Percentiles rank a stretch among this genome's conserved stretches.
Evolutionary conservation across 1,140 invertebrate genomes (phyloP).

Genomic region (Globodera rostochiensis): DNA sequence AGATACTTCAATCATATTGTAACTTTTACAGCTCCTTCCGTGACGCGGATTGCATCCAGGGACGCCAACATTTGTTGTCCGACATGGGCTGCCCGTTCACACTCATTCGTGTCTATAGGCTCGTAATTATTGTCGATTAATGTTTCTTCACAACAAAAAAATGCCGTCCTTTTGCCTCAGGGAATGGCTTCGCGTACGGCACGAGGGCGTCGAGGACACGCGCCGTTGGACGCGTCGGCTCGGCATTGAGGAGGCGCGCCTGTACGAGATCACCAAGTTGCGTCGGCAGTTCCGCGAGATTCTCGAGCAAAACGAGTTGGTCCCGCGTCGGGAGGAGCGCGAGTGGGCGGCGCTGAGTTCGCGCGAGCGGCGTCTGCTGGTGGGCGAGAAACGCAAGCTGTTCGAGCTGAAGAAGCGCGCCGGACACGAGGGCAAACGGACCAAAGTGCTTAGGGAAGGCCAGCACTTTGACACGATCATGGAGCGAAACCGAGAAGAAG

Average conservation of each 20-base stretch:
- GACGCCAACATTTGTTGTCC: slow-evolving; percentile 80
- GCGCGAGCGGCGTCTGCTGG: slow-evolving; percentile 41
- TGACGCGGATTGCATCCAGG: slow-evolving; percentile 70
- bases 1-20: too few species aligned
- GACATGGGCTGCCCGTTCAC: slow-evolving; percentile 94
- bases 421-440: slow-evolving; percentile 32
- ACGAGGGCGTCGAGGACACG: slow-evolving; percentile 43
- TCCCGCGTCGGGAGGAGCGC: slow-evolving; percentile 18
- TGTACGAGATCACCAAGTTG: slow-evolving; percentile 50
- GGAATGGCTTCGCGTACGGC: slow-evolving; percentile 41
- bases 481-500: slow-evolving; percentile 26
- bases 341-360: slow-evolving; percentile 45
- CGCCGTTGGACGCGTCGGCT: slow-evolving; percentile 40
- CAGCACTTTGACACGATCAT: slow-evolving; percentile 49
- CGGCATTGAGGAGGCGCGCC: slow-evolving; percentile 49
- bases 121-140: not conserved
- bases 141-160: not conserved
- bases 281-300: slow-evolving; percentile 43
- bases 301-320: slow-evolving; percentile 43
- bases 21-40: slow-evolving; percentile 35
- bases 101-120: slow-evolving; percentile 78
- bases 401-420: slow-evolving; percentile 44
- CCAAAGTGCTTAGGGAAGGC: slow-evolving; percentile 42
- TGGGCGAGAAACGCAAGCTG: slow-evolving; percentile 48
- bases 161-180: slow-evolving; percentile 1